Conservation (phyloP, 1,140 invertebrate genomes). For the Colletes latitarsis region DNA sequence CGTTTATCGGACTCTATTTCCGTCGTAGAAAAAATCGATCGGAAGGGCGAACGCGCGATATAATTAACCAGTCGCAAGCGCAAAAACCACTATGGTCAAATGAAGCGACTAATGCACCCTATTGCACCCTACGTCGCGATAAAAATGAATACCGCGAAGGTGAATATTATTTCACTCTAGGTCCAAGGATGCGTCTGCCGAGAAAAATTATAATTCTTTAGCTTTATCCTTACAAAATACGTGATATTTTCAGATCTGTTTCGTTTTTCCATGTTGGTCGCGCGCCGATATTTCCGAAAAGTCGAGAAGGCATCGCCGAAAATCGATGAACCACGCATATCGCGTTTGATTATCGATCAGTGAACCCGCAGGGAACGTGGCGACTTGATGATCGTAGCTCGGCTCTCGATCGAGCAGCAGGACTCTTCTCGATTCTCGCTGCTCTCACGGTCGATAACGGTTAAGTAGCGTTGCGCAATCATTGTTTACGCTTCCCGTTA, state of each 20-base stretch:
- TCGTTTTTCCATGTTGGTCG: no score
- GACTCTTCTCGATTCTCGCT: not conserved
- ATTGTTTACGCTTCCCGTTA: slow-evolving; percentile 57
- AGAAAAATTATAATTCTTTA: no score
- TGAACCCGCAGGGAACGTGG: not conserved
- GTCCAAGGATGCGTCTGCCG: no score
- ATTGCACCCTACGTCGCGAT: slow-evolving; percentile 45
- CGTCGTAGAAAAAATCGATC: slow-evolving; percentile 51
- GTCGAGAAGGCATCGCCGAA: not conserved
- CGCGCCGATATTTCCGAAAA: not conserved
- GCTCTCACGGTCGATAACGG: slow-evolving; percentile 45
- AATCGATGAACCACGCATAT: slow-evolving; percentile 11
- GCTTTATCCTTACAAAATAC: no score
- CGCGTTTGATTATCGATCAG: slow-evolving; percentile 10
- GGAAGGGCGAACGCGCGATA: slow-evolving; percentile 50
- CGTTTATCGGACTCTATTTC: slow-evolving; percentile 41
- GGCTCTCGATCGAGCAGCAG: not conserved
- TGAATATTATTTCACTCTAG: no score
- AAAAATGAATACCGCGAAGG: slow-evolving; percentile 8
- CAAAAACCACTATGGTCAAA: slow-evolving; percentile 50
- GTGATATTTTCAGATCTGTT: no score
- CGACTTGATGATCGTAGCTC: not conserved
- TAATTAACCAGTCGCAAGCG: slow-evolving; percentile 50
- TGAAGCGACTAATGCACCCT: slow-evolving; percentile 49
- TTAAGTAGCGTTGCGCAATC: slow-evolving; percentile 64